phyloP scores from a whole-genome alignment of 92 coral and sea anemone genomes.

The Pocillopora grandis region DNA sequence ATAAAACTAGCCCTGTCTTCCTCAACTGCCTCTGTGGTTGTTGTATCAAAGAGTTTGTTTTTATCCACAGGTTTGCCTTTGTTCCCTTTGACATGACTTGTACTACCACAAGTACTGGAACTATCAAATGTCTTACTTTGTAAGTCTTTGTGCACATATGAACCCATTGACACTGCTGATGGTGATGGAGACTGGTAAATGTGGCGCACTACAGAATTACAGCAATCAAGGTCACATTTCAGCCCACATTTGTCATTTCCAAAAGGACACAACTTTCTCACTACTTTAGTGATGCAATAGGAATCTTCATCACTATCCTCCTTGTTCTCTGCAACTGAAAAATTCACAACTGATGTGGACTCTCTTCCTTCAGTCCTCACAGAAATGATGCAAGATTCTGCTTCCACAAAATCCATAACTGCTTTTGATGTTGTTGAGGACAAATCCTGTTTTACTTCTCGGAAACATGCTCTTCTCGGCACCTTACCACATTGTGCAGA shows the following conservation, averaged over 20 bases:
- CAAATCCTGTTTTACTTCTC: not conserved
- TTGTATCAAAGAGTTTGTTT: not conserved
- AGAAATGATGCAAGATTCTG: not conserved
- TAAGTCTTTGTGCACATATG: not conserved
- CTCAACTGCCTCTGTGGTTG: not conserved
- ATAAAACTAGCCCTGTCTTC: not conserved
- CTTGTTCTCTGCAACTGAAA: not conserved
- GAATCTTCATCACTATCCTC: conserved; percentile 18
- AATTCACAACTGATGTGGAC: not conserved
- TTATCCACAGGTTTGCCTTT: not conserved
- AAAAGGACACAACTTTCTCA: conserved; percentile 17
- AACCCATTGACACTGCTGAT: not conserved
- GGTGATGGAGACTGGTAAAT: not conserved
- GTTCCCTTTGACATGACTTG: not conserved
- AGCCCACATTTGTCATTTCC: conserved; percentile 34
- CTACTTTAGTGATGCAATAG: conserved; percentile 41
- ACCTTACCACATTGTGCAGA: too few relatives aligned
- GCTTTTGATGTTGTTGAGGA: too few relatives aligned
- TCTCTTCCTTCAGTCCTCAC: not conserved
- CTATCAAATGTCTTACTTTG: conserved; percentile 10
- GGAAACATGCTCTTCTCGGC: not conserved
- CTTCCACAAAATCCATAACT: not conserved
- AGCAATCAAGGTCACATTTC: conserved; percentile 22
- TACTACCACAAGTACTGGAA: not conserved
- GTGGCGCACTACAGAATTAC: not conserved